Evolutionary conservation across 2,888 invertebrate genomes (phyloP), one percentile per base, ranked within the genome.

Genomic region (Chymomyza fuscimana): DNA sequence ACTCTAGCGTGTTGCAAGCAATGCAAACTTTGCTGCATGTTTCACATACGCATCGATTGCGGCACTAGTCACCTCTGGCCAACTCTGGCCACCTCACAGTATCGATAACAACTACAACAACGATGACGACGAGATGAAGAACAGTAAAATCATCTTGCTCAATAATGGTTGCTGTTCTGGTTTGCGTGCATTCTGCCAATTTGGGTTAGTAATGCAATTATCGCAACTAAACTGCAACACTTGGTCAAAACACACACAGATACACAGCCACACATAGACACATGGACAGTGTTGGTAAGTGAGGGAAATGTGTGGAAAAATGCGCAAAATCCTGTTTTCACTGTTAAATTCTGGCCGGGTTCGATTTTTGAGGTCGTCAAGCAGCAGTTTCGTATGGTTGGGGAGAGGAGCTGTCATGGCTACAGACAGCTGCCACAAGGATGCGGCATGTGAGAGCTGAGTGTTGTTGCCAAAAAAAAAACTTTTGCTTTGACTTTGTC

Each of bases 241-340:
- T 46, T 46, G 40, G 32, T 9, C 9, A 15, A 59, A n/a, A 59
- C 22, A 65, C 67, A 50, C 1, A 25, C 10, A 61, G 16, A 61
- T 3, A 19, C 10, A 12, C 10, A 12, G 10, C 3, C 1, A 40
- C 10, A 46, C 40, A 46, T 0, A 12, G 0, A 54, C 19, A 54
- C 9, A 16, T 5, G 19, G 4, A 54, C 19, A n/a, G 54, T 15
- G 16, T 54, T 54, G 10, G 15, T 9, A 22, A 54, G 52, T 52
- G 52, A 9, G 40, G 40, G 4, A 46, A 46, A 46, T 12, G 12
- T 46, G 40, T 46, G 12, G 15, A 52, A 25, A 63, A 68, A 60
- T 68, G 66, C 19, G 36, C 9, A 85, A 85, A 85, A 89, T 89
- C 89, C 88, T 89, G 89, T 89, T 88, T 88, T 89, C 86, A 88